phyloP scores from a whole-genome alignment of 1,140 invertebrate genomes.

The Platorchestia sp. region DNA sequence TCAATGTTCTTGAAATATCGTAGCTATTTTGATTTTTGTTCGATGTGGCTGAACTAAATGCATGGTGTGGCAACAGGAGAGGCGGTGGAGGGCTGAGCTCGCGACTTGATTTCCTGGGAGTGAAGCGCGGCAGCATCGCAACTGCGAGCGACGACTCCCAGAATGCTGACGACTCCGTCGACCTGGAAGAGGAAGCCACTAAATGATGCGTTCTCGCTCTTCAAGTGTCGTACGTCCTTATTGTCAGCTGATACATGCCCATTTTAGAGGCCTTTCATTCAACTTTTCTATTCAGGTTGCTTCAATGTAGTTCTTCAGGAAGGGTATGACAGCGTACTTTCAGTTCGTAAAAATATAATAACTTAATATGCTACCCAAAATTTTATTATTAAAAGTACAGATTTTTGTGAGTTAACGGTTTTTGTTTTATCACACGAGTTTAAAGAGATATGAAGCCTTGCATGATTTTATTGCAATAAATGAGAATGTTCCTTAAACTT shows the following conservation, averaged over 20 bases:
- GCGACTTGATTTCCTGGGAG: conserved; percentile 73
- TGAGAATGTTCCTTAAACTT: not conserved
- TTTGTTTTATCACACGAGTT: not conserved
- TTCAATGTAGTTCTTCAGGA: not conserved
- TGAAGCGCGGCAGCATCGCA: conserved; percentile 80
- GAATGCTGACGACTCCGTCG: conserved; percentile 74
- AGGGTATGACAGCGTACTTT: not conserved
- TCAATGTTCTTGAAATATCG: not conserved
- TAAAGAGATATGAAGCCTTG: not conserved
- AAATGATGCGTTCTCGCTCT: conserved; percentile 57
- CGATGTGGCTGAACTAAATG: not conserved
- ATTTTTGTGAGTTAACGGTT: not conserved
- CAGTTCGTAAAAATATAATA: not conserved
- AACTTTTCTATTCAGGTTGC: not conserved
- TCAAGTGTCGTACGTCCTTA: not conserved
- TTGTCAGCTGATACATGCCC: not conserved
- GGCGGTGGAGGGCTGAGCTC: conserved; percentile 74
- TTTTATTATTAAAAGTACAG: not conserved
- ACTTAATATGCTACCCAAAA: not conserved
- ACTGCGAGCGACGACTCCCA: conserved; percentile 75
- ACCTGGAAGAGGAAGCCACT: conserved; percentile 69
- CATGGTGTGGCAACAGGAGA: conserved; percentile 64
- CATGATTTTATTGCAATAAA: conserved; percentile 10
- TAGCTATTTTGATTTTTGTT: conserved; percentile 44
- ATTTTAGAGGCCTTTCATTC: not conserved